Conservation (phyloP, 2,888 invertebrate genomes). For the Cheilosia impressa region DNA sequence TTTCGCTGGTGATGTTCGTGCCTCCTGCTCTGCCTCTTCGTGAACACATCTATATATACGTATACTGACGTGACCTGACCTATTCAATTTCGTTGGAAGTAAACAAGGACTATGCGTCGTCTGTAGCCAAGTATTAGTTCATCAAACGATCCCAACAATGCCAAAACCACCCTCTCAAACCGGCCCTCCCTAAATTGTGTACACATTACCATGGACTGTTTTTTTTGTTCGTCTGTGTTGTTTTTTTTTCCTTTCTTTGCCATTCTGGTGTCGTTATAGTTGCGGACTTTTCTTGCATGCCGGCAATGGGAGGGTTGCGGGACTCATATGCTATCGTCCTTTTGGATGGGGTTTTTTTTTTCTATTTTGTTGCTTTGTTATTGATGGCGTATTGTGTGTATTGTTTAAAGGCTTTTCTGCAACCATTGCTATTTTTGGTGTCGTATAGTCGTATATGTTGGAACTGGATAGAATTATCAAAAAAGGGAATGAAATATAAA, state of each 20-base stretch:
- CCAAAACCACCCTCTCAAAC: conserved; percentile 32
- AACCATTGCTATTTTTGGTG: conserved; percentile 30
- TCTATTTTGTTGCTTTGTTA: conserved; percentile 15
- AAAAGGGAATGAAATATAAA: neutral
- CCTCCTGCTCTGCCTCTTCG: conserved; percentile 20
- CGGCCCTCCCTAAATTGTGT: neutral
- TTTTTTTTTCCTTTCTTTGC: conserved; percentile 3
- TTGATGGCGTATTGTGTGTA: conserved; percentile 23
- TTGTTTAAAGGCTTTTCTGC: conserved; percentile 25
- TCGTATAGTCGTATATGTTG: conserved; percentile 13
- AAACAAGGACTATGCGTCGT: conserved; percentile 72
- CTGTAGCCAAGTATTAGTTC: conserved; percentile 67
- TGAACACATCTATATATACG: conserved; percentile 19
- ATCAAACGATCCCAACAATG: conserved; percentile 61
- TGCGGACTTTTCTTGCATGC: neutral
- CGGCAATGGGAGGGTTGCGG: neutral
- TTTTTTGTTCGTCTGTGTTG: conserved; percentile 38
- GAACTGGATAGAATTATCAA: conserved; percentile 8
- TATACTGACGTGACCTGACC: conserved; percentile 65
- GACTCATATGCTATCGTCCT: conserved; percentile 23
- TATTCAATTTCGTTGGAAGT: conserved; percentile 68
- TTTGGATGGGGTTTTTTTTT: conserved; percentile 4
- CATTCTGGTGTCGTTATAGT: conserved; percentile 31
- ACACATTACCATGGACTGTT: conserved; percentile 39
- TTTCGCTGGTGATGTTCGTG: conserved; percentile 16